Evolutionary conservation across 2,113 vertebrate genomes (phyloP).

Genomic region (Sakesphorus luctuosus): DNA sequence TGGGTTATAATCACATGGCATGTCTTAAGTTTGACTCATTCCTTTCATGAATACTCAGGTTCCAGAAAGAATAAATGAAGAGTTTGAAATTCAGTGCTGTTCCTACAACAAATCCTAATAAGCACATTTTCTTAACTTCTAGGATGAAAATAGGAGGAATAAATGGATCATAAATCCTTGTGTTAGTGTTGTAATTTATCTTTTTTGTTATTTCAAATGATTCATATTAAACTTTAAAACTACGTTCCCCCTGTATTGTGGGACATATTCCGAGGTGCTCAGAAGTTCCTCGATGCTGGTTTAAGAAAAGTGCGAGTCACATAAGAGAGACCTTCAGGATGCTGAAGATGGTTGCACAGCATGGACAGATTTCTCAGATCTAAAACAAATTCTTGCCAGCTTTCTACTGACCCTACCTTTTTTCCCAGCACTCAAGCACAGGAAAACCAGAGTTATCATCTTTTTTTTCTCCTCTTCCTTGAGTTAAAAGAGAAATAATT

Average conservation of each 20-base stretch:
- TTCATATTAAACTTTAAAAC: not conserved
- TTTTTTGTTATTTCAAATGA: not conserved
- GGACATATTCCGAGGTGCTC: not conserved
- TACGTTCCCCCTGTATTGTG: not conserved
- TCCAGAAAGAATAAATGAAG: not conserved
- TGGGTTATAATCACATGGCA: constrained; percentile 21
- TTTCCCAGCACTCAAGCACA: not conserved
- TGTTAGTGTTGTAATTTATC: not conserved
- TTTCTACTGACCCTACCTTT: not conserved
- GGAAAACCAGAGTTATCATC: not conserved
- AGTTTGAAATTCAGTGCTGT: not conserved
- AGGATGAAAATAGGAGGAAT: not conserved
- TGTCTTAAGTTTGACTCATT: constrained; percentile 33
- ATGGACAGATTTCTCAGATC: not conserved
- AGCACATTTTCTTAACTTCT: not conserved
- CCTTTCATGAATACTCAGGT: not conserved
- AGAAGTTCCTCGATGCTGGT: not conserved
- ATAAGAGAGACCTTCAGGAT: not conserved
- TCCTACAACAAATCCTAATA: not conserved
- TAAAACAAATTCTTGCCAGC: not conserved
- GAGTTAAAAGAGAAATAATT: not conserved
- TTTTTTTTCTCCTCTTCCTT: not conserved
- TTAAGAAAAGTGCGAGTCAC: not conserved
- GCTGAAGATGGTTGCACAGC: not conserved
- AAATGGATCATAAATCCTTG: not conserved